Evolutionary conservation across 1,140 invertebrate genomes (phyloP).

Genomic region (Scaptomyza pallida): DNA sequence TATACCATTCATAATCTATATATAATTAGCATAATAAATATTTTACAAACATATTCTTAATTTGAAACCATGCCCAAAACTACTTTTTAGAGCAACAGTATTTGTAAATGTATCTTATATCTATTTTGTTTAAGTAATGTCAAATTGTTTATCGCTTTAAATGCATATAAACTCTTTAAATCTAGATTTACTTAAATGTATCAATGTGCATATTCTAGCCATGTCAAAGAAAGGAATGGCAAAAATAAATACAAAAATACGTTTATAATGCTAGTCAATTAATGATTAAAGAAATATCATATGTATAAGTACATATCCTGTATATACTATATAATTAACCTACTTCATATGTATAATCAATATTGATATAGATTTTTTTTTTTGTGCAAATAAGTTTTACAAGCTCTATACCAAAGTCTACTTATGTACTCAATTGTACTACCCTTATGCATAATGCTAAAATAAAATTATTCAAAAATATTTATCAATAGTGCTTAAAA

Average conservation of each 20-base stretch:
- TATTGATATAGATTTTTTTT: slow-evolving; percentile 39
- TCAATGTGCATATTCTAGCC: slow-evolving; percentile 30
- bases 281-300: slow-evolving; percentile 24
- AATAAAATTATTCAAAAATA: slow-evolving; percentile 40
- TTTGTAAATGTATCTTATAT: slow-evolving; percentile 66
- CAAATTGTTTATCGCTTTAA: slow-evolving; percentile 15
- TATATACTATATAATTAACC: slow-evolving; percentile 33
- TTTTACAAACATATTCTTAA: slow-evolving; percentile 15
- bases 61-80: slow-evolving; percentile 33
- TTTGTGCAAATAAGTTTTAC: slow-evolving; percentile 40
- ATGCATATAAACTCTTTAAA: slow-evolving; percentile 9
- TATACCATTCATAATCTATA: slow-evolving; percentile 29
- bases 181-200: slow-evolving; percentile 33
- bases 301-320: slow-evolving; percentile 20
- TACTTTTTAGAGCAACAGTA: slow-evolving; percentile 73
- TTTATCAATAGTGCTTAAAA: background rate
- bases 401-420: slow-evolving; percentile 39
- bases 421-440: slow-evolving; percentile 23
- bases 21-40: slow-evolving; percentile 16
- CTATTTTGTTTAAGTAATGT: slow-evolving; percentile 26
- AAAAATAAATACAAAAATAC: background rate
- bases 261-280: slow-evolving; percentile 41
- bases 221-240: too few species aligned
- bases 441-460: slow-evolving; percentile 27
- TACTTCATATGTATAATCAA: slow-evolving; percentile 23